Base-by-base conservation (phyloP, 2,797 vertebrate genomes). In the Rhinatrema bivittatum region DNA sequence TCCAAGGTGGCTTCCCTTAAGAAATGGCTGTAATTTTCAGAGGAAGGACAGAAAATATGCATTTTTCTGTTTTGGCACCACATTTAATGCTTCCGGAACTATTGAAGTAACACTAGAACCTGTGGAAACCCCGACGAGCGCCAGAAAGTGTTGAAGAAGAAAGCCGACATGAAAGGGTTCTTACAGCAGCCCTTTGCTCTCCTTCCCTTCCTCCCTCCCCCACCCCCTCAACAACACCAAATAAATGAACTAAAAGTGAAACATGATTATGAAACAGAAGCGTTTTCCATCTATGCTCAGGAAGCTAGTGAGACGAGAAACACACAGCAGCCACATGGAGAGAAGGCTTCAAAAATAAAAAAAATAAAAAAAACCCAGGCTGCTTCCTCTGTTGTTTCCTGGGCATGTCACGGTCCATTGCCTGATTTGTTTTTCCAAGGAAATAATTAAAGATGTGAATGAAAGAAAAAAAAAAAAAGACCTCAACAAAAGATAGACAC, bases 381-480 rank as follows among this genome's bases (percentile, higher is more conserved):
- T 7, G 16, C 70, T 81, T 87, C 84, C 83, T 81, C 67, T 53
- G 48, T 56, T 62, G 46, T 47, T 81, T 82, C 76, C 72, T 71
- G 55, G 36, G 50, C 49, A 60, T 39, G 34, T 49, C 55, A 13
- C 54, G 56, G 71, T 74, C 74, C 76, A 65, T 66, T 42, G 27
- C 62, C 28, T 19, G 20, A 23, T 54, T 56, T 84, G 78, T 82
- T 86, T 81, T 86, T 60, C 68, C 71, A 78, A 69, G 82, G 85
- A 88, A 84, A 85, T 85, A 62, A 88, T 89, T 84, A 81, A 73
- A 85, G 70, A 61, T 50, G 56, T 42, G 63, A 52, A 69, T 63
- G 22, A 53, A 52, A 53, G 49, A 39, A 50, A 54, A 48, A 45
- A 63, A 63, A 53, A 53, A 50, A 40, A 37, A 40, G 47, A 25